Evolutionary conservation across 2,888 invertebrate species (phyloP).

Genomic region (Ophion obscuratus): DNA sequence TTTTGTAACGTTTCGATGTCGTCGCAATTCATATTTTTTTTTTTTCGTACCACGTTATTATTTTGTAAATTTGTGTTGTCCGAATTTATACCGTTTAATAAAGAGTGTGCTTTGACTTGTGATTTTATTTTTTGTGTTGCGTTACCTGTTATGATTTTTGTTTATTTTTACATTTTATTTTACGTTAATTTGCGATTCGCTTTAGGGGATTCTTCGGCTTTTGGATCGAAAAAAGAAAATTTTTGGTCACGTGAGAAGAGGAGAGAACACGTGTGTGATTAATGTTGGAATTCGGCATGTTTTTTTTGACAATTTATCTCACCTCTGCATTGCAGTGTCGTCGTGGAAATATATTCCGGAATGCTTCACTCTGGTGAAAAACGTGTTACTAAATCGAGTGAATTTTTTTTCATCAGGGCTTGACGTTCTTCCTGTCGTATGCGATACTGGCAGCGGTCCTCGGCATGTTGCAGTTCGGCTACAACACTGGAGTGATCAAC

Average conservation of each 20-base stretch:
- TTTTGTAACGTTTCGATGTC: not conserved
- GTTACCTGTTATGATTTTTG: slow-evolving; percentile 14
- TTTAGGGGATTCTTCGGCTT: too few relatives aligned
- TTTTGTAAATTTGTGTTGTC: slow-evolving; percentile 1
- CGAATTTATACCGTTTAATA: not conserved
- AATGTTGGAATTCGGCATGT: not conserved
- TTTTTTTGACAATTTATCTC: slow-evolving; percentile 6
- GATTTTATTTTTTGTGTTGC: slow-evolving; percentile 19
- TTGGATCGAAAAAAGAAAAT: too few relatives aligned
- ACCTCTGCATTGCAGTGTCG: too few relatives aligned
- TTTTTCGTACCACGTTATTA: not conserved
- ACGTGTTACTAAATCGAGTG: not conserved
- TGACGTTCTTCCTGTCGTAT: slow-evolving; percentile 97
- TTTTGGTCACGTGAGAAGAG: too few relatives aligned
- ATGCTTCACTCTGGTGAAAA: not conserved
- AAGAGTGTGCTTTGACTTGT: slow-evolving; percentile 35
- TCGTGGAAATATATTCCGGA: slow-evolving; percentile 1
- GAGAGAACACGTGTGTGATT: too few relatives aligned
- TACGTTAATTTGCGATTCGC: not conserved
- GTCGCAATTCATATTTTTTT: not conserved
- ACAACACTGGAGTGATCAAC: slow-evolving; percentile 98
- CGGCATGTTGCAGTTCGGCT: slow-evolving; percentile 98
- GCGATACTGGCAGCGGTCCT: slow-evolving; percentile 97
- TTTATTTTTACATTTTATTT: not conserved
- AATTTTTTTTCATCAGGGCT: slow-evolving; percentile 88